phyloP scores from a whole-genome alignment of 2,113 vertebrate species.

The Cyprinus carpio region DNA sequence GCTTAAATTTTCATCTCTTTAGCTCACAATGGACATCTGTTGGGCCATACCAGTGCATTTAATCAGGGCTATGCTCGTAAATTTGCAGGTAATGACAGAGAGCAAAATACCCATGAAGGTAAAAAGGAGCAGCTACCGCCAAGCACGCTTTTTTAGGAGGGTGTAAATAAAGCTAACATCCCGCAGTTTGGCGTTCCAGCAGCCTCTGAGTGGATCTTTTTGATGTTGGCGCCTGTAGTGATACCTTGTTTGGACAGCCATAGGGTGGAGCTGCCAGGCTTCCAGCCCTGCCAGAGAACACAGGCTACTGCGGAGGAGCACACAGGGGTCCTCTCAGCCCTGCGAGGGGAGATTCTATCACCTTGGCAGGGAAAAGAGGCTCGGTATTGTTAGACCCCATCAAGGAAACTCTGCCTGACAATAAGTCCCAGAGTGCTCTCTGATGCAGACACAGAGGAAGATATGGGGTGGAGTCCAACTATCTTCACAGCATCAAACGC shows the following conservation, averaged over 20 bases:
- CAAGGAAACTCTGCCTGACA: conserved; percentile 77
- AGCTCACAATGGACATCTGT: conserved; percentile 53
- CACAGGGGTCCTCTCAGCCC: conserved; percentile 79
- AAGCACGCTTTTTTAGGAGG: conserved; percentile 66
- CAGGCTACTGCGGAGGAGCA: conserved; percentile 75
- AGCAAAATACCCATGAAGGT: conserved; percentile 50
- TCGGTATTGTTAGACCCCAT: conserved; percentile 81
- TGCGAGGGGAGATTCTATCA: conserved; percentile 80
- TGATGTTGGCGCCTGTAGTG: conserved; percentile 82
- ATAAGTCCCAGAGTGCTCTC: conserved; percentile 78
- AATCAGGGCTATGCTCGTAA: conserved; percentile 40
- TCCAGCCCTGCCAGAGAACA: conserved; percentile 82
- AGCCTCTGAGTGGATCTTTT: conserved; percentile 76
- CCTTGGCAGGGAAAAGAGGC: conserved; percentile 79
- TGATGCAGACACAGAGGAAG: conserved; percentile 70
- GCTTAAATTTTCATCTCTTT: conserved; percentile 62
- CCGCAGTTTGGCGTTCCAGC: conserved; percentile 73
- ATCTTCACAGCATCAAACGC: conserved; percentile 70
- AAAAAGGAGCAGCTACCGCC: conserved; percentile 40
- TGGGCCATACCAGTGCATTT: conserved; percentile 35
- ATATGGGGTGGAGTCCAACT: conserved; percentile 66
- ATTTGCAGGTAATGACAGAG: conserved; percentile 49
- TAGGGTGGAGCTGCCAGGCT: conserved; percentile 80
- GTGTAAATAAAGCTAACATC: conserved; percentile 77
- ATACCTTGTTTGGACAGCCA: conserved; percentile 87